phyloP scores from a whole-genome alignment of 2,888 invertebrate species.

The Pammene aurita region DNA sequence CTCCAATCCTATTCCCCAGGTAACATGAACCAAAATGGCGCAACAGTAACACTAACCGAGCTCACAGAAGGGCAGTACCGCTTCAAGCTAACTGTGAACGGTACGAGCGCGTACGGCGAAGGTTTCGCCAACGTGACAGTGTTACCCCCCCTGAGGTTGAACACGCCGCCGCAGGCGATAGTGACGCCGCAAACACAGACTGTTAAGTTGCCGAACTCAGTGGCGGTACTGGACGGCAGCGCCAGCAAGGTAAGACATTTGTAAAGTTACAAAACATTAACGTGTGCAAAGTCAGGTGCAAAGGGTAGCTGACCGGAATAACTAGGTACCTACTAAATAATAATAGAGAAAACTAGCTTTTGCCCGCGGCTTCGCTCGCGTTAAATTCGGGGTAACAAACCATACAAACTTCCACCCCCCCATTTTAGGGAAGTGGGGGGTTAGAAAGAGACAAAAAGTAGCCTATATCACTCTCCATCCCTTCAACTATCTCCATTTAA shows the following conservation, averaged over 20 bases:
- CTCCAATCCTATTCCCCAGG: constrained; percentile 68
- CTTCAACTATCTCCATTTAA: too few species aligned
- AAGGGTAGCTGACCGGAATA: too few species aligned
- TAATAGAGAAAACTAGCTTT: too few species aligned
- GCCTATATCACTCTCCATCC: too few species aligned
- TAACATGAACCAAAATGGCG: constrained; percentile 92
- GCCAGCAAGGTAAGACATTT: constrained; percentile 80
- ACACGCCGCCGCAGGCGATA: constrained; percentile 92
- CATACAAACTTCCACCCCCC: too few species aligned
- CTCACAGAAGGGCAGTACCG: constrained; percentile 94
- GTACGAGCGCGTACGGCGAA: constrained; percentile 89
- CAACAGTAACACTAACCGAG: constrained; percentile 91
- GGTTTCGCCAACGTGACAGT: constrained; percentile 96
- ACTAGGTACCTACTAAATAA: too few species aligned
- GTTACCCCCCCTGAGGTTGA: constrained; percentile 91
- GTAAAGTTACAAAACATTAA: background rate
- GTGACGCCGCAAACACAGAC: constrained; percentile 93
- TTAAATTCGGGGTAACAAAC: too few species aligned
- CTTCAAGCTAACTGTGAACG: constrained; percentile 93
- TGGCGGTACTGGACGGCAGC: constrained; percentile 95
- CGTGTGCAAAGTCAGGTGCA: too few species aligned
- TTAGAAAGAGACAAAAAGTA: too few species aligned
- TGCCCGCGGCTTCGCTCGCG: too few species aligned
- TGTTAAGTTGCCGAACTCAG: constrained; percentile 94
- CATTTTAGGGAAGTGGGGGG: too few species aligned